Percentiles rank a stretch among this genome's conserved stretches.
Conservation (phyloP, 2,888 invertebrate species). For the Lampropteryx suffumata region DNA sequence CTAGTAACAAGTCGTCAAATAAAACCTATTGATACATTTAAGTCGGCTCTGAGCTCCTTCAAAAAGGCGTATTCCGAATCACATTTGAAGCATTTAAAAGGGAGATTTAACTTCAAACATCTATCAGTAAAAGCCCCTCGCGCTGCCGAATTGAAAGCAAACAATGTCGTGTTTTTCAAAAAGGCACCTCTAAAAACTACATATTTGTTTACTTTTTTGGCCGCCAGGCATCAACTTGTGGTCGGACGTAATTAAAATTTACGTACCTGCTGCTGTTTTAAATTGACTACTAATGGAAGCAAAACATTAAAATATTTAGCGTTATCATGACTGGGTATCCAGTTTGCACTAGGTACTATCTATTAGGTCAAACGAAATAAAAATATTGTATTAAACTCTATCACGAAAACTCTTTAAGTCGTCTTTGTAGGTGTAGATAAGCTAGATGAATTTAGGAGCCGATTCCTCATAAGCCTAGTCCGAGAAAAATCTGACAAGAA, state of each 20-base stretch:
- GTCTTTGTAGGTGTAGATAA: no score
- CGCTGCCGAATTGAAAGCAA: constrained; percentile 72
- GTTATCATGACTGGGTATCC: no score
- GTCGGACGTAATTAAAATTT: constrained; percentile 33
- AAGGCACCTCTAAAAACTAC: constrained; percentile 68
- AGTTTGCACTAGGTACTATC: no score
- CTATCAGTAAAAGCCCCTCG: constrained; percentile 63
- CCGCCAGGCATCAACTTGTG: constrained; percentile 47
- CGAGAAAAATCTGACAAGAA: no score
- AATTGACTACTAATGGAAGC: constrained; percentile 31
- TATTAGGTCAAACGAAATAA: no score
- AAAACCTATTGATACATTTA: constrained; percentile 46
- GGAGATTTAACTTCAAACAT: constrained; percentile 80
- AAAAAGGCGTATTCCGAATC: constrained; percentile 72
- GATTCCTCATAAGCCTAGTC: no score
- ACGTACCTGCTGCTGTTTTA: constrained; percentile 23
- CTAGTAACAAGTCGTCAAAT: constrained; percentile 24
- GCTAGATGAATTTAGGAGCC: no score
- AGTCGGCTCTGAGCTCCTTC: constrained; percentile 57
- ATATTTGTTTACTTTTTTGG: constrained; percentile 60
- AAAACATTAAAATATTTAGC: constrained; percentile 26
- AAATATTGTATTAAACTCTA: no score
- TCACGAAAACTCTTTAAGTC: no score
- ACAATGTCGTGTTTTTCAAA: constrained; percentile 71
- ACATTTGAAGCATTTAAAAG: constrained; percentile 74